These are phyloP conservation scores for Mantis religiosa DNA, from an alignment of 2,888 invertebrate genomes.

Conservation along the genomic window DNA sequence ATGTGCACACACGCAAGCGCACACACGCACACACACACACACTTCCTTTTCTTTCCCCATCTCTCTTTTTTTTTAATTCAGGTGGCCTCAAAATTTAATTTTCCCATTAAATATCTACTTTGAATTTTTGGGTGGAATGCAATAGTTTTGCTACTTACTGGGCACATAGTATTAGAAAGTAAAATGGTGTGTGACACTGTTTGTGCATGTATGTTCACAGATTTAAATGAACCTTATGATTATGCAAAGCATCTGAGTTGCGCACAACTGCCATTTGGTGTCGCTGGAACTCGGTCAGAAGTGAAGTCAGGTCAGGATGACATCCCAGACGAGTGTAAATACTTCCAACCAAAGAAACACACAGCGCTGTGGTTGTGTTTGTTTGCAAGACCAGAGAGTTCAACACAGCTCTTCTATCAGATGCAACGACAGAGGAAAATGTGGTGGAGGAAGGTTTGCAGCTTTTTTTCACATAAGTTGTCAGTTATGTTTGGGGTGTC, in stretches of 20 bases:
- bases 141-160: too few relatives aligned
- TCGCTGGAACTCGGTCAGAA: constrained; percentile 41
- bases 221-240: constrained; percentile 36
- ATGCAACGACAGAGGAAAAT: constrained; percentile 73
- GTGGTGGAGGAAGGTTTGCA: constrained; percentile 75
- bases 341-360: constrained; percentile 27
- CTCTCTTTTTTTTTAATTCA: too few relatives aligned
- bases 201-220: not conserved
- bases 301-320: not conserved
- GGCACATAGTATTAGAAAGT: too few relatives aligned
- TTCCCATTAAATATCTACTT: too few relatives aligned
- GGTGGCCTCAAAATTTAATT: too few relatives aligned
- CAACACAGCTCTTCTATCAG: constrained; percentile 63
- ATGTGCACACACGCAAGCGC: too few relatives aligned
- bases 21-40: too few relatives aligned
- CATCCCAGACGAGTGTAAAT: not conserved
- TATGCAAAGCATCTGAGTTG: constrained; percentile 42
- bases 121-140: too few relatives aligned
- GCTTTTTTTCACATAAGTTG: too few relatives aligned
- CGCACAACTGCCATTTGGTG: constrained; percentile 46
- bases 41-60: too few relatives aligned
- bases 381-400: constrained; percentile 32
- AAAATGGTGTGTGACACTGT: too few relatives aligned
- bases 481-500: too few relatives aligned
- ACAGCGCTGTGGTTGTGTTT: constrained; percentile 33